Percentiles rank a stretch among this genome's conserved stretches.
Evolutionary conservation across 2,888 invertebrate genomes (phyloP).

Genomic region (Drosophila pegasa): DNA sequence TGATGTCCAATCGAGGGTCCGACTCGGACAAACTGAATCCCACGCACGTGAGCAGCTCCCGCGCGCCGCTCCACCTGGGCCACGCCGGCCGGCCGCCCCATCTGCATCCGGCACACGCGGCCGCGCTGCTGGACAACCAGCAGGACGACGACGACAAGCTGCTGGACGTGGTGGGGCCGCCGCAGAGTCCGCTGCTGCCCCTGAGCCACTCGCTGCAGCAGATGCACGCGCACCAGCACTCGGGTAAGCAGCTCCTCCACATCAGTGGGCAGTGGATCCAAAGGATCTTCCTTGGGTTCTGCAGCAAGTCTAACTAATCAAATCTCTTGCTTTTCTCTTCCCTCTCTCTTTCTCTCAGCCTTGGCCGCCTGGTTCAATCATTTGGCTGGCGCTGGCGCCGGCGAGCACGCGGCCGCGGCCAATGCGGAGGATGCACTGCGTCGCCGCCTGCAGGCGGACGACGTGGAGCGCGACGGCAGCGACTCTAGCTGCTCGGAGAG

Average conservation of each 20-base stretch:
- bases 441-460: constrained; percentile 87
- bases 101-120: constrained; percentile 78
- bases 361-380: constrained; percentile 89
- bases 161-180: constrained; percentile 94
- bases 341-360: too few species aligned
- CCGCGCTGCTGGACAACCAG: constrained; percentile 84
- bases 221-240: constrained; percentile 85
- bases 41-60: constrained; percentile 86
- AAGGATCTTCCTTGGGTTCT: neutral
- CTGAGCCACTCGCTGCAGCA: constrained; percentile 85
- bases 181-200: constrained; percentile 91
- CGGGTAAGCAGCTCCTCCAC: constrained; percentile 78
- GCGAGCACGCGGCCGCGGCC: constrained; percentile 85
- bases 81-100: constrained; percentile 84
- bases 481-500: constrained; percentile 91
- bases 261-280: neutral
- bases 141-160: constrained; percentile 93
- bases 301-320: constrained; percentile 17
- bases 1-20: constrained; percentile 85
- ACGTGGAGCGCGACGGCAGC: constrained; percentile 88
- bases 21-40: constrained; percentile 86
- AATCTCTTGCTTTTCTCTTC: neutral
- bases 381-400: constrained; percentile 85
- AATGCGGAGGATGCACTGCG: constrained; percentile 84
- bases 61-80: constrained; percentile 84